Base-by-base conservation (phyloP, 2,888 invertebrate species). In the Acronicta alni region DNA sequence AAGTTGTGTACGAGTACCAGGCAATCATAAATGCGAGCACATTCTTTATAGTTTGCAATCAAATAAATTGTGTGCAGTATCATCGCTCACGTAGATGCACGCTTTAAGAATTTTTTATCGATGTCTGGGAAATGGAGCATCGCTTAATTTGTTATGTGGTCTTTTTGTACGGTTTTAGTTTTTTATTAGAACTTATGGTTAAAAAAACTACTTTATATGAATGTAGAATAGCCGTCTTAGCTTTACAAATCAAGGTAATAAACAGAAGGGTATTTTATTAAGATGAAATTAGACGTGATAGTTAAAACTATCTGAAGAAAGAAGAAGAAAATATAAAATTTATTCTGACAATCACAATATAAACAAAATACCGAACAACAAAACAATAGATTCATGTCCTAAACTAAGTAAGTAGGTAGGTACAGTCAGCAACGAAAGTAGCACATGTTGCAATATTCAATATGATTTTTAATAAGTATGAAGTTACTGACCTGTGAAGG, bases 71-170 rank as follows among this genome's bases (percentile, higher is more conserved):
- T 51, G 48, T 51, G 23, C 26, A 26, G 42, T 42, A 53, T 49
- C 20, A 42, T 42, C 45, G 20, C 18, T 53, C 15, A n/a, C 63
- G 10, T 52, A 63, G 57, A 17, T 17, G 54, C 57, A 38, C 10
- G 51, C 18, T 38, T 37, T 30, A 41, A 44, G 4, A 30, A 39
- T 35, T 16, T 42, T 65, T 67, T 54, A 38, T 35, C 30, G 23
- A 42, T 2, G 17, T 57, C 52, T 68, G 42, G 49, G 57, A 68
- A 67, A 57, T 63, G n/a, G 49, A 68, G 39, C 63, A 57, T 46
- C 42, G 49, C 42, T 39, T 46, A 45, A 48, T 68, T 30, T 53
- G 32, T 47, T 55, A 43, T 52, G 57, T 42, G 18, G 20, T 38
- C 57, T 57, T 43, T 43, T 16, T 41, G 17, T n/a, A 8, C 18